Conservation (phyloP, 92 coral and sea anemone genomes). For the Phenganax marumi region DNA sequence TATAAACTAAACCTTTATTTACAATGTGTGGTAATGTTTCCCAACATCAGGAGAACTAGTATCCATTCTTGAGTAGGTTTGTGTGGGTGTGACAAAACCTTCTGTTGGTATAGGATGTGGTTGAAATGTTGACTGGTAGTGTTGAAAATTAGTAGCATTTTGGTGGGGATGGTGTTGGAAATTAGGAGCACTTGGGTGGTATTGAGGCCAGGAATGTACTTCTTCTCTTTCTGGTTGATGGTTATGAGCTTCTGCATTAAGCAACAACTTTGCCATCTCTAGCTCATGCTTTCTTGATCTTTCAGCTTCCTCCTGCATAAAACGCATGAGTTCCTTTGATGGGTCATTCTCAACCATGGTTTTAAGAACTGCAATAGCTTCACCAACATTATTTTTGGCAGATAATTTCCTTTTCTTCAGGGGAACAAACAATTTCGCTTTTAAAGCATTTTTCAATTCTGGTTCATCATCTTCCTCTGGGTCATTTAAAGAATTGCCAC, state of each 20-base stretch:
- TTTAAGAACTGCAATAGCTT: slow-evolving; percentile 20
- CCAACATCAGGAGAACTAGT: slow-evolving; percentile 3
- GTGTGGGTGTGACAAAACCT: slow-evolving; percentile 21
- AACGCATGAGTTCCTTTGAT: slow-evolving; percentile 1
- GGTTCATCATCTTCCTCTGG: slow-evolving; percentile 6
- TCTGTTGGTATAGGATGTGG: slow-evolving; percentile 4
- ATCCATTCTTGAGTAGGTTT: background rate
- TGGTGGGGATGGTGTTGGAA: slow-evolving; percentile 20
- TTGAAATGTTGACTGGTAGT: slow-evolving; percentile 12
- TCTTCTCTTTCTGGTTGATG: slow-evolving; percentile 7
- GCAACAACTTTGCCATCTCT: slow-evolving; percentile 39
- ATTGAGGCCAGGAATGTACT: slow-evolving; percentile 12
- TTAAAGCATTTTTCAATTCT: background rate
- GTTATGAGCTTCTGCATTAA: slow-evolving; percentile 1
- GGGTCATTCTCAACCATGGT: slow-evolving; percentile 20
- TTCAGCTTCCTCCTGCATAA: slow-evolving; percentile 38
- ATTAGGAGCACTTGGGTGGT: background rate
- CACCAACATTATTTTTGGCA: slow-evolving; percentile 31
- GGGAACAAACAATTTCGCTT: slow-evolving; percentile 13
- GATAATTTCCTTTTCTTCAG: slow-evolving; percentile 21
- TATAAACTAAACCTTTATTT: background rate
- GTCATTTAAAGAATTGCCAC: background rate
- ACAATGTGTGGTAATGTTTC: slow-evolving; percentile 21
- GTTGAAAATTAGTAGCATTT: slow-evolving; percentile 6
- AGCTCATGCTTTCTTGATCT: slow-evolving; percentile 32